Percentiles rank a stretch among this genome's conserved stretches.
phyloP scores from a whole-genome alignment of 1,140 invertebrate genomes.

The Panulirus ornatus region DNA sequence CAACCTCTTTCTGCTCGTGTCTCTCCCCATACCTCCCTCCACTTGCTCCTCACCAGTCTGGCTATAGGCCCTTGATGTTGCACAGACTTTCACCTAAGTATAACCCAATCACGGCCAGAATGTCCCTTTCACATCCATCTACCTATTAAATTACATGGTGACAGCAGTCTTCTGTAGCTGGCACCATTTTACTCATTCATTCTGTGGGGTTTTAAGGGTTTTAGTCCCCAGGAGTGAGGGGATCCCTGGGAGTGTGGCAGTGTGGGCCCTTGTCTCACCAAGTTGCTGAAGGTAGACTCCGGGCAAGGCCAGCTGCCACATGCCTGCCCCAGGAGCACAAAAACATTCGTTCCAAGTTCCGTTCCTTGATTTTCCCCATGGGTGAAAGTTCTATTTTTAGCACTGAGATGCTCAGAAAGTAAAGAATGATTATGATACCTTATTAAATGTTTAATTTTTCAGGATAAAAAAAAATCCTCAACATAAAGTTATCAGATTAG shows the following conservation, averaged over 20 bases:
- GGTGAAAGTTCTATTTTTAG: constrained; percentile 67
- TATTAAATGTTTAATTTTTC: constrained; percentile 38
- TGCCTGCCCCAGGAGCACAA: neutral
- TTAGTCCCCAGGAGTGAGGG: constrained; percentile 31
- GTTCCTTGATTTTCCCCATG: constrained; percentile 57
- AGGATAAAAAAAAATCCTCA: constrained; percentile 61
- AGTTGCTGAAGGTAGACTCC: neutral
- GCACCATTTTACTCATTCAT: constrained; percentile 25
- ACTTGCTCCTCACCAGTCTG: neutral
- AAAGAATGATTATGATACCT: constrained; percentile 42
- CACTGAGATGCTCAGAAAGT: constrained; percentile 49
- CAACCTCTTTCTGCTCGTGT: neutral
- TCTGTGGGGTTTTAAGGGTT: constrained; percentile 50
- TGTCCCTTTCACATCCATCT: neutral
- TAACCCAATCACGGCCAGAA: neutral
- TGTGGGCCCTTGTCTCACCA: constrained; percentile 7
- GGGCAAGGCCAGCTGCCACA: neutral
- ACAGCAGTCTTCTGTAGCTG: neutral
- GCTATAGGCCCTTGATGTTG: neutral
- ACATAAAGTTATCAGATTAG: constrained; percentile 67
- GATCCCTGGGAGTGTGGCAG: constrained; percentile 6
- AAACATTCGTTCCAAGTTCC: constrained; percentile 41
- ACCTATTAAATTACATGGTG: neutral
- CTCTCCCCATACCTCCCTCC: neutral
- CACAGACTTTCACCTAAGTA: neutral